Evolutionary conservation across 2,113 vertebrate species (phyloP).

Genomic region (Todiramphus chloris): DNA sequence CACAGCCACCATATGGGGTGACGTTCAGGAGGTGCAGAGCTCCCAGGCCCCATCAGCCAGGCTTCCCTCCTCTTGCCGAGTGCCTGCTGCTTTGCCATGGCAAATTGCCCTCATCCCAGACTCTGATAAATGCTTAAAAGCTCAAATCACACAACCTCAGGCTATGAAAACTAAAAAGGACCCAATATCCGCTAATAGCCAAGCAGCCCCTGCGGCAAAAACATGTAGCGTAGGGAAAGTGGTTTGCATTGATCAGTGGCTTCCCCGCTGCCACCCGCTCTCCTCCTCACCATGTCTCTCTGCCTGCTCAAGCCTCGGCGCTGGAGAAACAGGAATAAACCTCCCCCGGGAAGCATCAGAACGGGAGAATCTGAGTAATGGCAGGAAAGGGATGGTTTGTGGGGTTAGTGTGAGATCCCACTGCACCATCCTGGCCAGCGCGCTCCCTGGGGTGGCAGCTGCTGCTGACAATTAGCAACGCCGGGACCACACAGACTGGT

Average conservation of each 20-base stretch:
- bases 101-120: constrained; percentile 59
- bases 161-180: constrained; percentile 64
- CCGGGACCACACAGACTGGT: no score
- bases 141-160: constrained; percentile 50
- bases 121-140: constrained; percentile 78
- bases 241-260: constrained; percentile 75
- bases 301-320: neutral
- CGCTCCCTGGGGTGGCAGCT: neutral
- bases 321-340: neutral
- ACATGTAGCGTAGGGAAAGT: constrained; percentile 60
- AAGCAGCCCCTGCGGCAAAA: constrained; percentile 35
- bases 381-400: neutral
- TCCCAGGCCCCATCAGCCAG: neutral
- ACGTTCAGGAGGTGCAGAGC: neutral
- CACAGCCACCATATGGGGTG: fast-evolving
- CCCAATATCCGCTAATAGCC: constrained; percentile 4
- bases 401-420: neutral
- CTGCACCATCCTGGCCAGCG: fast-evolving
- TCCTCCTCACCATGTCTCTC: neutral
- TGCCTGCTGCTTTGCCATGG: constrained; percentile 62
- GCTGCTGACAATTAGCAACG: neutral
- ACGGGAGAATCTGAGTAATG: fast-evolving
- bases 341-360: neutral
- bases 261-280: neutral
- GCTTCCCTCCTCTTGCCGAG: constrained; percentile 6